Evolutionary conservation across 64 coral and sea anemone species (phyloP), one percentile per base, ranked within the genome.

Genomic region (Astreopora myriophthalma): DNA sequence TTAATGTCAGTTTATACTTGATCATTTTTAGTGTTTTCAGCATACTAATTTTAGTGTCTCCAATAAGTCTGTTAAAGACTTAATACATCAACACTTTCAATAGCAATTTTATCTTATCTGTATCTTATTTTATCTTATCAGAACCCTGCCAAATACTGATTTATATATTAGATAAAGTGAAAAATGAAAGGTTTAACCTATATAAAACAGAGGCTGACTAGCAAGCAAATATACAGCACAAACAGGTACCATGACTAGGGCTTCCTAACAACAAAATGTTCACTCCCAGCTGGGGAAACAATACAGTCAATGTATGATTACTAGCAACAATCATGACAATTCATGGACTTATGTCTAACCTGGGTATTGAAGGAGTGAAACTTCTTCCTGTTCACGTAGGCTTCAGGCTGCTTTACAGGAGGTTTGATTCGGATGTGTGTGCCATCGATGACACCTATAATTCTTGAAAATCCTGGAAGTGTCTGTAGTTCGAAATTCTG

Each of bases 31-130:
- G 62, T 65, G 20, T 65, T 65, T 65, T 65, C 25, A 65, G 62
- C 62, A 65, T 65, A 65, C 62, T 28, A 65, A 65, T 65, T 65
- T 65, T 65, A 65, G 62, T 65, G 62, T 65, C 62, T 28, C 62
- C 62, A 65, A 65, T 65, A 65, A 25, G 62, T 65, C 62, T 26
- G 62, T 23, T 65, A 55, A 55, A 55, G 49, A 55, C 49, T 55
- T 14, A 55, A 55, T 55, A 55, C 49, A 55, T 55, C 49, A 55
- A 17, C 49, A 55, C 49, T 55, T 55, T 55, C 8, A 12, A 55
- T 14, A 46, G 42, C 12, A 12, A 55, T 55, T 55, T 55, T 55
- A 55, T 55, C 49, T 55, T 55, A 55, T 42, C 39, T 42, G 39
- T 42, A 42, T 42, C 39, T 42, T 42, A 44, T 44, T 44, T 44